Evolutionary conservation across 2,888 invertebrate genomes (phyloP).

Genomic region (Meiosimyza platycephala): DNA sequence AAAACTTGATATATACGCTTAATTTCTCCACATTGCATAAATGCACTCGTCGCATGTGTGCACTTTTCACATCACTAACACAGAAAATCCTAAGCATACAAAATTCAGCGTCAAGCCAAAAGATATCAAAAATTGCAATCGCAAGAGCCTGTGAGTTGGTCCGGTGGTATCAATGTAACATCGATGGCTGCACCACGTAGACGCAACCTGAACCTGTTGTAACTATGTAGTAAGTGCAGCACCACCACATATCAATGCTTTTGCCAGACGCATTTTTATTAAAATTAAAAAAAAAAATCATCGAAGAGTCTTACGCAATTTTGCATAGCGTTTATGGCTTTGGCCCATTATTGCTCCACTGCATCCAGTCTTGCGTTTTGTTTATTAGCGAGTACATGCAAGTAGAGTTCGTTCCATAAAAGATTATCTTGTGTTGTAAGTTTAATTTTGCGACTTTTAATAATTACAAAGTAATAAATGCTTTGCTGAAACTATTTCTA

Average conservation of each 20-base stretch:
- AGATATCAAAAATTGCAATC: neutral
- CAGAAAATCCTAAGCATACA: neutral
- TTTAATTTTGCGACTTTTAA: neutral
- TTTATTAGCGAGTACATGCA: neutral
- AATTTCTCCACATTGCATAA: conserved; percentile 31
- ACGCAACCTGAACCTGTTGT: neutral
- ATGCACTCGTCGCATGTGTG: neutral
- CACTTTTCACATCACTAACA: neutral
- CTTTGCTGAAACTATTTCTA: neutral
- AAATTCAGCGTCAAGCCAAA: neutral
- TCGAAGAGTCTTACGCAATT: conserved; percentile 27
- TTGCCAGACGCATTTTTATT: neutral
- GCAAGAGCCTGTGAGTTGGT: neutral
- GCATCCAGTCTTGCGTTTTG: neutral
- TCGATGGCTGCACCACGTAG: neutral
- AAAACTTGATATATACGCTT: conserved; percentile 22
- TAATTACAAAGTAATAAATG: neutral
- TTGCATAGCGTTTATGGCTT: conserved; percentile 13
- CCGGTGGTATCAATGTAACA: neutral
- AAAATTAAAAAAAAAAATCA: conserved; percentile 10
- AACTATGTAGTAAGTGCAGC: neutral
- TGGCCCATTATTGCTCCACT: neutral
- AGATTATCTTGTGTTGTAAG: neutral
- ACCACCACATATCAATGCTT: neutral
- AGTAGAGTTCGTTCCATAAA: too few relatives aligned